These are phyloP conservation scores for Tridacna gigas DNA, from an alignment of 2,888 invertebrate species.

Conservation along the genomic window DNA sequence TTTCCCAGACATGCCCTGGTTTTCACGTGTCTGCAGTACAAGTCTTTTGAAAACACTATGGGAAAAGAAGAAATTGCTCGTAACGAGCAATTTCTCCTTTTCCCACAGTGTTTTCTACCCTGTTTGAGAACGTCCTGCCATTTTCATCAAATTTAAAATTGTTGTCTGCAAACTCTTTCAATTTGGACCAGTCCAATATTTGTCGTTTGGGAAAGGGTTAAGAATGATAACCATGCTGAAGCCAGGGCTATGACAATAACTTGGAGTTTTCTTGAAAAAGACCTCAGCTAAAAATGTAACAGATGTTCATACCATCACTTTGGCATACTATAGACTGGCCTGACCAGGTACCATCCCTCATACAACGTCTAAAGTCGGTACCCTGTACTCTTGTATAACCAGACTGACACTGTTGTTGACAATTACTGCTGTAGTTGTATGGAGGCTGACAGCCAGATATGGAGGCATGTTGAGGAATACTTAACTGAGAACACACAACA, in stretches of 20 bases:
- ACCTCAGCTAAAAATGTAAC: neutral
- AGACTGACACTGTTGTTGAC: conserved; percentile 65
- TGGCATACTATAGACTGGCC: conserved; percentile 60
- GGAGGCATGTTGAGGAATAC: conserved; percentile 56
- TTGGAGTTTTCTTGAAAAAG: neutral
- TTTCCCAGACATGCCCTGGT: too few species aligned
- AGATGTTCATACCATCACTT: conserved; percentile 15
- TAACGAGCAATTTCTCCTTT: too few species aligned
- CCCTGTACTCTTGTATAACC: conserved; percentile 59
- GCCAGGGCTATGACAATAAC: too few species aligned
- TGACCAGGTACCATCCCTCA: conserved; percentile 65
- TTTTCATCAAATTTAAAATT: neutral
- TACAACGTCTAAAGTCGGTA: conserved; percentile 60
- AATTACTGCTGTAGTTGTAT: conserved; percentile 55
- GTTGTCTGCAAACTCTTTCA: too few species aligned
- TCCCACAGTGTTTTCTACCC: too few species aligned
- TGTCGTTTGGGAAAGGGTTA: too few species aligned
- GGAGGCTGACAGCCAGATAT: conserved; percentile 62
- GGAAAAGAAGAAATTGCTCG: too few species aligned
- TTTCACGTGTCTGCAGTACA: too few species aligned
- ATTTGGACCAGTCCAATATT: neutral
- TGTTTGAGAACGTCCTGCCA: too few species aligned
- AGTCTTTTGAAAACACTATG: too few species aligned
- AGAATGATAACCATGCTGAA: too few species aligned
- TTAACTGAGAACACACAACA: conserved; percentile 60